Conservation (phyloP, 2,888 invertebrate genomes). For the Andrena trimmerana region DNA sequence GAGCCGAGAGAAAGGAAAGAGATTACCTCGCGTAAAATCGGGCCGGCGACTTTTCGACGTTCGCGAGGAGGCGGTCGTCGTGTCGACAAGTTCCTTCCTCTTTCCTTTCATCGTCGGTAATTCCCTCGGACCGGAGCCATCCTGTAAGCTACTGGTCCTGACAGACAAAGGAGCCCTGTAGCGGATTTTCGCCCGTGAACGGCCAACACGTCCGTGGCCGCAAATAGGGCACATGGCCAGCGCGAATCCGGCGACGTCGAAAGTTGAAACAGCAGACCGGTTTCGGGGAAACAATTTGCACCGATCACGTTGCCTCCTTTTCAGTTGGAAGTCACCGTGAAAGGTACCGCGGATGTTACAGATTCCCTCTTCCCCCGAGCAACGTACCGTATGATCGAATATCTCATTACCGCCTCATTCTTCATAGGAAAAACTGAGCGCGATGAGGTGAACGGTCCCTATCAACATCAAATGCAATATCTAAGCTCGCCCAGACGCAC, state of each 20-base stretch:
- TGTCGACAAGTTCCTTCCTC: conserved; percentile 67
- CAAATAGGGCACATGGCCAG: conserved; percentile 48
- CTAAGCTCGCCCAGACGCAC: too few species aligned
- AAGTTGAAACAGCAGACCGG: neutral
- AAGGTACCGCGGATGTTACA: neutral
- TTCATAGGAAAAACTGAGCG: too few species aligned
- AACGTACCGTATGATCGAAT: too few species aligned
- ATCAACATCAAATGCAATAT: too few species aligned
- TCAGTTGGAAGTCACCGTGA: neutral
- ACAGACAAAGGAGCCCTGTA: conserved; percentile 63
- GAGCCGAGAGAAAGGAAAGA: conserved; percentile 54
- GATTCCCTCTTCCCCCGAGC: too few species aligned
- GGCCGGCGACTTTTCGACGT: conserved; percentile 68
- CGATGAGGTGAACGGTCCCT: too few species aligned
- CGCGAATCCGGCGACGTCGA: conserved; percentile 20
- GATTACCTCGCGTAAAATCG: conserved; percentile 72
- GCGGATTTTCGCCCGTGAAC: conserved; percentile 51
- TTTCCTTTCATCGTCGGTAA: conserved; percentile 68
- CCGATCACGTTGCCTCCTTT: conserved; percentile 26
- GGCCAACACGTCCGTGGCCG: conserved; percentile 48
- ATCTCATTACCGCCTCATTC: too few species aligned
- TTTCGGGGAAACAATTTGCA: conserved; percentile 34
- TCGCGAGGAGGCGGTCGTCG: conserved; percentile 63
- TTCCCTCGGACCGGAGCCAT: conserved; percentile 47
- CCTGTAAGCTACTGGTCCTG: conserved; percentile 57